Evolutionary conservation across 2,888 invertebrate species (phyloP).

Genomic region (Allophyes oxyacanthae): DNA sequence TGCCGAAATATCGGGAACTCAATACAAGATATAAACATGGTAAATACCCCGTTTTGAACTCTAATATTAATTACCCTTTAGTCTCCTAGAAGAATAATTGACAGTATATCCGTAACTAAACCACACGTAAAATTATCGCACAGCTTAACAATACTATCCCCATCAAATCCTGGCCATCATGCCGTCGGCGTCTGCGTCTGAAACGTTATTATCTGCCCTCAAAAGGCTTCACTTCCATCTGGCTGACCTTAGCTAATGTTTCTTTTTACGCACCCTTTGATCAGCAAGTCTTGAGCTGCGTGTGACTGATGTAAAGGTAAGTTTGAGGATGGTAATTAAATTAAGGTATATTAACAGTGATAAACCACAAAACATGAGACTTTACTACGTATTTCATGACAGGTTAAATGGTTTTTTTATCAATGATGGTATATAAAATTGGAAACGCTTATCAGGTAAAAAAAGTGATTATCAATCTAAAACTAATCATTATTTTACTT

Average conservation of each 20-base stretch:
- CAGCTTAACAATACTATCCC: conserved; percentile 57
- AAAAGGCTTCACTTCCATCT: conserved; percentile 82
- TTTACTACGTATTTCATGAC: too few relatives aligned
- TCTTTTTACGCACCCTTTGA: conserved; percentile 69
- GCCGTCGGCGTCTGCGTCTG: conserved; percentile 74
- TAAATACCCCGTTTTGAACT: too few relatives aligned
- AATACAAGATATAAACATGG: too few relatives aligned
- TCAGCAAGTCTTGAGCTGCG: conserved; percentile 39
- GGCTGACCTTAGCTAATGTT: conserved; percentile 79
- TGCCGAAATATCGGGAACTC: too few relatives aligned
- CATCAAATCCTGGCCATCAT: conserved; percentile 65
- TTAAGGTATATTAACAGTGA: neutral
- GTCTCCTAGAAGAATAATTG: too few relatives aligned
- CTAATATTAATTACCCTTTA: too few relatives aligned
- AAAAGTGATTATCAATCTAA: too few relatives aligned
- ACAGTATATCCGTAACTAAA: neutral
- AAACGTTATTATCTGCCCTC: conserved; percentile 84
- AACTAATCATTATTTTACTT: too few relatives aligned
- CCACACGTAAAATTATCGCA: conserved; percentile 21
- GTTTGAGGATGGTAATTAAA: conserved; percentile 18
- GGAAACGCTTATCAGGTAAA: too few relatives aligned
- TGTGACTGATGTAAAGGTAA: conserved; percentile 34
- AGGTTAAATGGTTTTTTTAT: too few relatives aligned
- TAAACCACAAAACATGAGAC: too few relatives aligned
- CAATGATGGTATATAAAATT: too few relatives aligned